Conservation (phyloP, 2,888 invertebrate genomes). For the Tanytarsus gracilentus region DNA sequence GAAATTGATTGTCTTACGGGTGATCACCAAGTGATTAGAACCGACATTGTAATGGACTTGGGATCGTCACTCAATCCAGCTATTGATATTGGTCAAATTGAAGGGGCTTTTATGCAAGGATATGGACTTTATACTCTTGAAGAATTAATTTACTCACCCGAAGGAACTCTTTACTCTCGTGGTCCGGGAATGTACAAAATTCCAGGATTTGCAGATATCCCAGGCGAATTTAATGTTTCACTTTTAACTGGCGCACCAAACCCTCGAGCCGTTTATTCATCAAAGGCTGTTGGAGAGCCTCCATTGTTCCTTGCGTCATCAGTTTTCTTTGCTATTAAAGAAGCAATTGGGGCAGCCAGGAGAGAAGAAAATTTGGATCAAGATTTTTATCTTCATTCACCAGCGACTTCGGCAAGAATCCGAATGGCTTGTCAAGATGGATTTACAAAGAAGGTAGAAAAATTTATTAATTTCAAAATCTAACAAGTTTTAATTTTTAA, state of each 20-base stretch:
- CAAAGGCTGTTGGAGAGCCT: conserved; percentile 95
- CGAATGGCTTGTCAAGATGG: conserved; percentile 82
- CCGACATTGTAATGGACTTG: conserved; percentile 95
- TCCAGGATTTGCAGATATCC: conserved; percentile 87
- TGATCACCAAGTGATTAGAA: conserved; percentile 78
- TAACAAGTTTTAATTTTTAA: not conserved
- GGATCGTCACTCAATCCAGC: conserved; percentile 93
- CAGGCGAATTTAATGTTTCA: conserved; percentile 84
- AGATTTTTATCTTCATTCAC: conserved; percentile 63
- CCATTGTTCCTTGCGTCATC: conserved; percentile 85
- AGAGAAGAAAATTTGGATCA: conserved; percentile 53
- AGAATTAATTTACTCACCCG: conserved; percentile 77
- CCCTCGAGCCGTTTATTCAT: conserved; percentile 85
- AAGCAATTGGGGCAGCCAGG: conserved; percentile 74
- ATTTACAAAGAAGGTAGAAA: conserved; percentile 72
- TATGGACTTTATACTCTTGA: conserved; percentile 88
- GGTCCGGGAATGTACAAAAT: conserved; percentile 93
- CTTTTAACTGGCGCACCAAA: conserved; percentile 85
- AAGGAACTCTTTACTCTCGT: conserved; percentile 68
- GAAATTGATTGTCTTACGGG: conserved; percentile 92
- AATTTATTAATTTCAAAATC: too few relatives aligned
- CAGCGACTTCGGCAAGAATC: conserved; percentile 81
- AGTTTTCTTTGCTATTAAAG: conserved; percentile 80
- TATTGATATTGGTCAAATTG: conserved; percentile 93
- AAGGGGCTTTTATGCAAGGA: conserved; percentile 91